These are phyloP conservation scores for Drosophila pseudoobscura DNA, from an alignment of 1,140 invertebrate genomes.

Conservation along the genomic window DNA sequence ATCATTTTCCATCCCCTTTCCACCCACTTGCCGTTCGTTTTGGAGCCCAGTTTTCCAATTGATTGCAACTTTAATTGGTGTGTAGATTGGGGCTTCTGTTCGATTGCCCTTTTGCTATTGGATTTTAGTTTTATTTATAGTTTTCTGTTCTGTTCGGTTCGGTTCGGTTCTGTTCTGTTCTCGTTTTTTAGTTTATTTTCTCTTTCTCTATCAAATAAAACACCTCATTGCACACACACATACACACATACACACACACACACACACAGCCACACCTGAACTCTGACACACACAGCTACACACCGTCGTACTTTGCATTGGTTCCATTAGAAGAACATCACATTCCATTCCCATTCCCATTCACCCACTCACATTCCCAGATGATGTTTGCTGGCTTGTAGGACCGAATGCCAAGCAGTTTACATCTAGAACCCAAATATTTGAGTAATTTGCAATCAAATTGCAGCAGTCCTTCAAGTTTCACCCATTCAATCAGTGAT, in stretches of 20 bases:
- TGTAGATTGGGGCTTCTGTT: slow-evolving; percentile 36
- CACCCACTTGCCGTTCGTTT: slow-evolving; percentile 25
- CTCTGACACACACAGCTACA: slow-evolving; percentile 5
- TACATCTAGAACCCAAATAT: not conserved
- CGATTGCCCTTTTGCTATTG: slow-evolving; percentile 36
- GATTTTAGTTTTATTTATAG: slow-evolving; percentile 30
- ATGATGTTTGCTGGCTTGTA: too few species aligned
- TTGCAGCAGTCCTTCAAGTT: too few species aligned
- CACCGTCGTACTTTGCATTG: too few species aligned
- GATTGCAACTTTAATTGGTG: slow-evolving; percentile 64
- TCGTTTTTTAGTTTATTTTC: slow-evolving; percentile 8
- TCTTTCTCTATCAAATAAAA: slow-evolving; percentile 8
- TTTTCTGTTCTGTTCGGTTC: not conserved
- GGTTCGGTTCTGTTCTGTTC: too few species aligned
- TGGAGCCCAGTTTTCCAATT: slow-evolving; percentile 31
- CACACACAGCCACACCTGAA: slow-evolving; percentile 12
- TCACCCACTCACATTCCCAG: too few species aligned
- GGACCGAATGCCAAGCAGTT: too few species aligned
- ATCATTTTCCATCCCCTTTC: too few species aligned
- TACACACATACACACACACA: slow-evolving; percentile 20
- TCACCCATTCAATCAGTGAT: too few species aligned
- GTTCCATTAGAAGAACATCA: too few species aligned
- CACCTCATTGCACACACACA: slow-evolving; percentile 12
- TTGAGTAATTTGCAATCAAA: not conserved
- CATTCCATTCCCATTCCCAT: too few species aligned